A percentile compares a stretch with the other conserved stretches of the same genome.
Conservation (phyloP, 2,113 vertebrate genomes). For the Mionectes macconnelli region DNA sequence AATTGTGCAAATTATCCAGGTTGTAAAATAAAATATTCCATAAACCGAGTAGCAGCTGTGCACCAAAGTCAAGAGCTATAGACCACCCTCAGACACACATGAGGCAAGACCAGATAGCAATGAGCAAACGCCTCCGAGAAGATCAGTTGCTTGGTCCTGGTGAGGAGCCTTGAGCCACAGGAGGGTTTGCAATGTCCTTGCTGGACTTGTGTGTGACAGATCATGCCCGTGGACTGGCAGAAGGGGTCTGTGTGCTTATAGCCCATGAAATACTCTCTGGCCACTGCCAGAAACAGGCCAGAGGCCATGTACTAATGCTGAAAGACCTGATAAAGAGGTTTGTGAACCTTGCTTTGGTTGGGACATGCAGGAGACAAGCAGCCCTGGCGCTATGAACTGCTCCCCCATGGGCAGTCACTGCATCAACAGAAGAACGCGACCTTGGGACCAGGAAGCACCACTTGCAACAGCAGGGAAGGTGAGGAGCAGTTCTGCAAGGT, state of each 20-base stretch:
- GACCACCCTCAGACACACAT: neutral
- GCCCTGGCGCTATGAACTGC: fast-evolving
- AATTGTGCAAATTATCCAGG: neutral
- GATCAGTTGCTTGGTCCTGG: conserved; percentile 27
- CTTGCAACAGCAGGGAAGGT: neutral
- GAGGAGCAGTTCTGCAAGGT: neutral
- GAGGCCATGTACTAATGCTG: fast-evolving
- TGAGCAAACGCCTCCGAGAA: conserved; percentile 35
- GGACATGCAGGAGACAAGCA: neutral
- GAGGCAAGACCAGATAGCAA: conserved; percentile 61
- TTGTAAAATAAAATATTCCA: neutral
- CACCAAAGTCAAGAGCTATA: neutral
- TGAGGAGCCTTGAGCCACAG: conserved; percentile 51
- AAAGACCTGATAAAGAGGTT: neutral
- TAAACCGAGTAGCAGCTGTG: neutral
- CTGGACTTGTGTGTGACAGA: conserved; percentile 42
- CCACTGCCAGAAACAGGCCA: neutral
- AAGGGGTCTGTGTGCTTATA: neutral
- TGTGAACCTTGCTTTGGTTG: conserved; percentile 1
- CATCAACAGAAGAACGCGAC: neutral
- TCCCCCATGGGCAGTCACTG: neutral
- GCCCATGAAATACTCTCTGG: neutral
- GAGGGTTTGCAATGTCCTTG: conserved; percentile 29
- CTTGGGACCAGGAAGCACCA: neutral
- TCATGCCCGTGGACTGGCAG: neutral